Conservation (phyloP, 1,140 invertebrate species). For the Hycleus phaleratus region DNA sequence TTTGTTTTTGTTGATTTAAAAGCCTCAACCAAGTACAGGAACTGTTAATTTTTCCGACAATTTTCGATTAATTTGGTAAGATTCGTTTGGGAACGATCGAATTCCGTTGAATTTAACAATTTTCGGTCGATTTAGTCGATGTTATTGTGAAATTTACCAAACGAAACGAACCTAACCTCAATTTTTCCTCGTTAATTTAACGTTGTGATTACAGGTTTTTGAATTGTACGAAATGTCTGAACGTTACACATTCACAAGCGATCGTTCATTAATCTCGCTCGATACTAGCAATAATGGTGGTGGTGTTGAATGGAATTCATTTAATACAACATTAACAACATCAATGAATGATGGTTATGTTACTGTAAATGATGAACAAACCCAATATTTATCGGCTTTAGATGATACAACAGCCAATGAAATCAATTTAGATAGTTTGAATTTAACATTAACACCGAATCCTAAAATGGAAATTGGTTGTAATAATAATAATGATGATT, state of each 20-base stretch:
- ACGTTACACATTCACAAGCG: conserved; percentile 3
- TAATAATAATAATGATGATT: not conserved
- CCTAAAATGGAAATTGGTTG: conserved; percentile 8
- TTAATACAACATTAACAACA: conserved; percentile 17
- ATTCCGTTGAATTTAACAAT: no score
- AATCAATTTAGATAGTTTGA: conserved; percentile 26
- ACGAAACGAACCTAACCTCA: no score
- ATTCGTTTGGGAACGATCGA: no score
- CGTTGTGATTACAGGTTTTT: no score
- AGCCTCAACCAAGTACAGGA: no score
- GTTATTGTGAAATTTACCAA: no score
- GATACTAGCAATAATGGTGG: conserved; percentile 12
- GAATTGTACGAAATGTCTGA: not conserved
- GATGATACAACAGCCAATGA: conserved; percentile 20
- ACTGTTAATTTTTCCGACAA: no score
- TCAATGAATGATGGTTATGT: conserved; percentile 28
- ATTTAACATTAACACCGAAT: conserved; percentile 18
- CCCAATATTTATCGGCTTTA: conserved; percentile 32
- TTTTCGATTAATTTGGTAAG: no score
- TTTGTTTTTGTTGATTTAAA: no score
- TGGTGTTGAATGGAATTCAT: not conserved
- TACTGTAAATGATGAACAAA: conserved; percentile 25
- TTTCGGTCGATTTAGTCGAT: no score
- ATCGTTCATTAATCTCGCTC: conserved; percentile 7
- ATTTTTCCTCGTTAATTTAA: no score